These are phyloP conservation scores for Kobus ellipsiprymnus DNA, from an alignment of 2,113 vertebrate genomes.

Conservation along the genomic window DNA sequence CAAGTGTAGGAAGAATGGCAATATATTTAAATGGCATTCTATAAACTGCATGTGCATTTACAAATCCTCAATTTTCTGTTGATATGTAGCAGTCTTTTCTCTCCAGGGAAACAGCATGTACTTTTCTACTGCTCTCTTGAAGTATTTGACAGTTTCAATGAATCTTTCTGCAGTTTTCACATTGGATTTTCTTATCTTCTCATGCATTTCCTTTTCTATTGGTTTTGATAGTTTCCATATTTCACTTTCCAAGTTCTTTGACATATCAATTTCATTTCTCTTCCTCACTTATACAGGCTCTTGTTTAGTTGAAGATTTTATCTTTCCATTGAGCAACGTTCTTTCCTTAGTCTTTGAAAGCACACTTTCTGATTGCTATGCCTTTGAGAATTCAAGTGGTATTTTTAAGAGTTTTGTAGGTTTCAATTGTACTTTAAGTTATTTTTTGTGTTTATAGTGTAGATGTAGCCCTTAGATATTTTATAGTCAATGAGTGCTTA, in stretches of 20 bases:
- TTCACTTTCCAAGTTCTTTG: conserved; percentile 44
- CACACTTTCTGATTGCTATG: neutral
- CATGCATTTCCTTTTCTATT: neutral
- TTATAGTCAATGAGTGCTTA: neutral
- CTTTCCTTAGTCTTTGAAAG: conserved; percentile 24
- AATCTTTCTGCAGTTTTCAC: conserved; percentile 16
- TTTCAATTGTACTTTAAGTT: neutral
- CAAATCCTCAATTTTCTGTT: neutral
- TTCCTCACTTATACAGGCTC: conserved; percentile 17
- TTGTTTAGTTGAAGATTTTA: conserved; percentile 9
- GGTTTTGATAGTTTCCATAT: conserved; percentile 48
- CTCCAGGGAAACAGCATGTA: neutral
- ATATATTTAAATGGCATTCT: neutral
- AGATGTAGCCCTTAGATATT: neutral
- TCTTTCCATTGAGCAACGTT: conserved; percentile 33
- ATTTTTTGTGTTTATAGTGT: neutral
- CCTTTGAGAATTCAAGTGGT: conserved; percentile 13
- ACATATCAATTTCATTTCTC: conserved; percentile 56
- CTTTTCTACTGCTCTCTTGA: neutral
- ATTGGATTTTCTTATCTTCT: conserved; percentile 55
- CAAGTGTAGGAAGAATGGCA: neutral
- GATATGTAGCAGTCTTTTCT: neutral
- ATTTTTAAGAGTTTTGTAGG: conserved; percentile 12
- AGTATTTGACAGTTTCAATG: conserved; percentile 45
- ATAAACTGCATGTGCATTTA: neutral